Base-by-base conservation (phyloP, 1,140 invertebrate species). In the Microplitis demolitor region DNA sequence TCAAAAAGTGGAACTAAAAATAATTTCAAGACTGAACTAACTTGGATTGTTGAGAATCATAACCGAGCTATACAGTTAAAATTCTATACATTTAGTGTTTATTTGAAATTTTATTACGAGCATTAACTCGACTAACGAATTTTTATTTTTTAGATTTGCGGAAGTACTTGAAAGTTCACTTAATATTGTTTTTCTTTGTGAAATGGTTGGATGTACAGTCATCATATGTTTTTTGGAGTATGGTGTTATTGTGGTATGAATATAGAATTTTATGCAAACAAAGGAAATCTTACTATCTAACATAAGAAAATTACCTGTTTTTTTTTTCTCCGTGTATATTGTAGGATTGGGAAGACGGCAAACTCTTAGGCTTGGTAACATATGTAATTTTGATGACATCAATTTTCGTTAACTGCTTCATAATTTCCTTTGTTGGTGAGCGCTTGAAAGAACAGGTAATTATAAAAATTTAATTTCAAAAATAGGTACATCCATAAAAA, bases 141-240 rank as follows among this genome's bases (percentile, higher is more conserved):
- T 35, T 6, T 45, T 35, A 9, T 16, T 51, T 78, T 78, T 5
- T 50, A 85, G 85, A 66, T 86, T 80, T 50, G 80, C 85, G 3
- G 78, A 79, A 33, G 81, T 71, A 64, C 79, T 86, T 33, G 84
- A 85, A 69, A 76, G 81, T 14, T 74, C 81, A 4, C 72, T 85
- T 4, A 85, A 79, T 63, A 67, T 84, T n/a, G 84, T 86, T 1
- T 84, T 85, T 68, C 71, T 86, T 11, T 82, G 79, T 16, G 85
- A 86, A 76, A 85, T 85, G 79, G 61, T 82, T 45, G 83, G 85
- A 2, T 84, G 82, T 45, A 86, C 85, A 0, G 56, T 86, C 8
- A 85, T 86, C 31, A 83, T 85, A 69, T 86, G 85, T 68, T 85
- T 86, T 58, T 68, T 86, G 9, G 84, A 85, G 73, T 85, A 81